phyloP scores from a whole-genome alignment of 2,113 vertebrate genomes.

The Corvus cornix region DNA sequence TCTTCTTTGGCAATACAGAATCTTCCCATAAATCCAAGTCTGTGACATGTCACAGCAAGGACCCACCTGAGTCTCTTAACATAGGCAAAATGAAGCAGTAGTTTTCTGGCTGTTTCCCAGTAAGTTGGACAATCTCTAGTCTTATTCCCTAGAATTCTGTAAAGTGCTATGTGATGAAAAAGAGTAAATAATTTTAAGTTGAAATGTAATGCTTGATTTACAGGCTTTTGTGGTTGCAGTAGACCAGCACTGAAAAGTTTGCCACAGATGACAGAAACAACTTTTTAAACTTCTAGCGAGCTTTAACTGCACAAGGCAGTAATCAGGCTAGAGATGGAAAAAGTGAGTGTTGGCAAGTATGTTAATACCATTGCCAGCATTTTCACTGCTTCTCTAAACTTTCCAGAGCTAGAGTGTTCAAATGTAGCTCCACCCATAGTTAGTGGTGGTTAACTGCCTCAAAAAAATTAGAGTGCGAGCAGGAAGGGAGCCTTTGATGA shows the following conservation, averaged over 20 bases:
- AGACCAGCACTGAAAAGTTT: background rate
- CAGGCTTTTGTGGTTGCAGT: background rate
- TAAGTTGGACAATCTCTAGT: background rate
- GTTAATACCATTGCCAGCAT: background rate
- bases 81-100: background rate
- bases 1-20: background rate
- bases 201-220: background rate
- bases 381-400: background rate
- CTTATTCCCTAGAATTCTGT: background rate
- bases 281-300: background rate
- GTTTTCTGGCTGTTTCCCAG: background rate
- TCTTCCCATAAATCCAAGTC: background rate
- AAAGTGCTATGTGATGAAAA: background rate
- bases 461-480: background rate
- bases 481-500: background rate
- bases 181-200: background rate
- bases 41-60: background rate
- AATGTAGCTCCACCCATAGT: background rate
- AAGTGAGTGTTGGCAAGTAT: background rate
- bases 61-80: background rate
- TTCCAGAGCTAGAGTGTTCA: background rate
- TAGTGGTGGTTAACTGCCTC: background rate
- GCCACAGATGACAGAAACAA: background rate
- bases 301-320: background rate
- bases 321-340: background rate